Evolutionary conservation across 1,140 invertebrate species (phyloP).

Genomic region (Sitobion miscanthi): DNA sequence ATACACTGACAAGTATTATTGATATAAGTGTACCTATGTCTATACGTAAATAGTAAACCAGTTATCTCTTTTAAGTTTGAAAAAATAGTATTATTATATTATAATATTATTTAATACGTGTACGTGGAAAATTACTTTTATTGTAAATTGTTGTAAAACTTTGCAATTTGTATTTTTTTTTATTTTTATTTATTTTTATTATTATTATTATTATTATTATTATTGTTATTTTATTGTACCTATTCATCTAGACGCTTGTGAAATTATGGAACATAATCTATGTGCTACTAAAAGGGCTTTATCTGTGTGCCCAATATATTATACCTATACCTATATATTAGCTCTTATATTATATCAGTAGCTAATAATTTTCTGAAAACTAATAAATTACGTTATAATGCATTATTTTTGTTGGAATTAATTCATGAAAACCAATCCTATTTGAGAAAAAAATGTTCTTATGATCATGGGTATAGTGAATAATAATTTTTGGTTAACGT

Average conservation of each 20-base stretch:
- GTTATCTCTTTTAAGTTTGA: not conserved
- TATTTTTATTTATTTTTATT: not conserved
- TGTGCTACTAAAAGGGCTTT: slow-evolving; percentile 15
- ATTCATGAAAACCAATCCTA: not conserved
- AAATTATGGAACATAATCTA: not conserved
- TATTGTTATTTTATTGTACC: not conserved
- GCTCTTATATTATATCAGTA: slow-evolving; percentile 30
- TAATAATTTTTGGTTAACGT: too few relatives aligned
- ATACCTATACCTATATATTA: not conserved
- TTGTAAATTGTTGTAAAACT: not conserved
- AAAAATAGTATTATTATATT: not conserved
- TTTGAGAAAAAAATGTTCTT: not conserved
- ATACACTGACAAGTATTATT: not conserved
- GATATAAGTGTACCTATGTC: not conserved
- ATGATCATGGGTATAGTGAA: too few relatives aligned
- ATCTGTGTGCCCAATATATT: slow-evolving; percentile 14
- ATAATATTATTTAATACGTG: not conserved
- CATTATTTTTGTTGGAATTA: not conserved
- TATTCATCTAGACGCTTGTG: not conserved
- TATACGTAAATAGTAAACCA: not conserved
- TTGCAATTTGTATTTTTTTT: not conserved
- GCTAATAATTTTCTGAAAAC: slow-evolving; percentile 35
- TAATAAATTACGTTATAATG: slow-evolving; percentile 36
- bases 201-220: too few relatives aligned
- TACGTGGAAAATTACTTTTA: not conserved